Base-by-base conservation (phyloP, 2,888 invertebrate genomes). In the Osedax frankpressi region DNA sequence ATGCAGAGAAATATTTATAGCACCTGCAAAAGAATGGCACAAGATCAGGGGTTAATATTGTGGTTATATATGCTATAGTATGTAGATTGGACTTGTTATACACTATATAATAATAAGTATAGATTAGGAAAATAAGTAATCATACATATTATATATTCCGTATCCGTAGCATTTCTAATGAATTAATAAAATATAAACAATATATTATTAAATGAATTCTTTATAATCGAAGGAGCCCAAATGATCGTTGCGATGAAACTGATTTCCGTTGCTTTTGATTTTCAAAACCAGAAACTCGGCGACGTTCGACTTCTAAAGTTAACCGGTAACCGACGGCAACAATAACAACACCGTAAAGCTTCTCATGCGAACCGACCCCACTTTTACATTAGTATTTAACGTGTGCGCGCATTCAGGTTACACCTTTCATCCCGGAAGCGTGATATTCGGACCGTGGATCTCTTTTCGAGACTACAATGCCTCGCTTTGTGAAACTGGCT, bases 171-270 rank as follows among this genome's bases (percentile, higher is more conserved):
- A n/a, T n/a, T n/a, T n/a, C n/a, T n/a, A n/a, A n/a, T n/a, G n/a
- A n/a, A n/a, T n/a, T n/a, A 28, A 72, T 11, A 69, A 6, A 24
- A 25, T 3, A 11, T 71, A 6, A 3, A 6, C 11, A 63, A 11
- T 60, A 71, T 60, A 11, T 26, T 30, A 3, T 11, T 30, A n/a
- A n/a, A 19, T 44, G 44, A 44, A 6, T 19, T 44, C 44, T 44
- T 6, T 19, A 44, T 19, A 11, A 3, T 79, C 59, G 74, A 81
- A 80, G 93, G 94, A 28, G 88, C 92, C 28, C 90, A 93, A 82
- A 96, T 96, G 93, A 89, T 95, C 76, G 88, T 90, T 76, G 89
- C 91, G 25, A 94, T 96, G 94, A 95, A 95, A 86, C 87, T 90
- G 6, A 89, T 92, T 70, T 91, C 92, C 6, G 80, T 92, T 67